These are phyloP conservation scores for Gryllus longicercus DNA, from an alignment of 2,888 invertebrate species.

Conservation along the genomic window DNA sequence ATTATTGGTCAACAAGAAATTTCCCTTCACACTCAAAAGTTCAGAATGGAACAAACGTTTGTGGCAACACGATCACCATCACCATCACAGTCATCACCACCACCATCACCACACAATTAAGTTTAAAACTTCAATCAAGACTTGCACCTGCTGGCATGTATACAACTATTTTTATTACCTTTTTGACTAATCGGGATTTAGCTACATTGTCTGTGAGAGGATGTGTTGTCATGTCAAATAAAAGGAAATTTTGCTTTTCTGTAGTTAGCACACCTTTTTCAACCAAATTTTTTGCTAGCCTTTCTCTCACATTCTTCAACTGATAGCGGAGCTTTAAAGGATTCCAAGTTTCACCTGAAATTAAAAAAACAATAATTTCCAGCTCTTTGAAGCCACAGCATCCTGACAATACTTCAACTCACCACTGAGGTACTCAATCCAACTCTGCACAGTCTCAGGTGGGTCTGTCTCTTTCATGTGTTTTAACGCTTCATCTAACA, in stretches of 20 bases:
- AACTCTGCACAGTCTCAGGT: conserved; percentile 94
- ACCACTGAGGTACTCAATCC: conserved; percentile 99
- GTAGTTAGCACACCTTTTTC: conserved; percentile 99
- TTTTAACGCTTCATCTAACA: conserved; percentile 91
- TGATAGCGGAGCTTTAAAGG: conserved; percentile 97
- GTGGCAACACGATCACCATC: conserved; percentile 29
- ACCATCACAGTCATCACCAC: not conserved
- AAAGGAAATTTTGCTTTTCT: conserved; percentile 98
- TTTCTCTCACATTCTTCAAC: conserved; percentile 96
- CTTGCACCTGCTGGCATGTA: not conserved
- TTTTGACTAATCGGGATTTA: conserved; percentile 95
- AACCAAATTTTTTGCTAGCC: conserved; percentile 97
- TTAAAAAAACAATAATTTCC: conserved; percentile 25
- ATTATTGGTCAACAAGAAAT: too few species aligned
- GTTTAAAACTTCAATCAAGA: too few species aligned
- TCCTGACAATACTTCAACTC: conserved; percentile 42
- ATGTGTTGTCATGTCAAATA: conserved; percentile 99
- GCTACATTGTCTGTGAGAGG: conserved; percentile 92
- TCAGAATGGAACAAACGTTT: too few species aligned
- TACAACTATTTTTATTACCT: conserved; percentile 54
- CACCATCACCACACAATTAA: too few species aligned
- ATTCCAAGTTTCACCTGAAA: conserved; percentile 97
- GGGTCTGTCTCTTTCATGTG: conserved; percentile 98
- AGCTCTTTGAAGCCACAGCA: conserved; percentile 35
- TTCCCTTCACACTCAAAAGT: too few species aligned